Evolutionary conservation across 2,797 vertebrate species (phyloP).

Genomic region (Hybognathus amarus): DNA sequence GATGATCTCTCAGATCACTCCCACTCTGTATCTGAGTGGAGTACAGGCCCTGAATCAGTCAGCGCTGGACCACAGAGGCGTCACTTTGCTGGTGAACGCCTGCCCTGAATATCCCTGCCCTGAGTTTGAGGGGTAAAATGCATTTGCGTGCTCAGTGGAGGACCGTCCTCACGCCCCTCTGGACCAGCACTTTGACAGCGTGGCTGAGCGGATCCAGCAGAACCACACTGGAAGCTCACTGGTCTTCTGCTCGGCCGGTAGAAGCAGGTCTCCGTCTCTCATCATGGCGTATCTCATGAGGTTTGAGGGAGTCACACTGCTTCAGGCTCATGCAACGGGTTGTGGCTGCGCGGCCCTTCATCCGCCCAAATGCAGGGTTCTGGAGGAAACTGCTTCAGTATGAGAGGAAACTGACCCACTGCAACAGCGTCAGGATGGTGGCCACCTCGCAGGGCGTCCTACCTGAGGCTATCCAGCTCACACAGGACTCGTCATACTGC

Average conservation of each 20-base stretch:
- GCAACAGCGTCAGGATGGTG: constrained; percentile 67
- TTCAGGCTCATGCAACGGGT: constrained; percentile 67
- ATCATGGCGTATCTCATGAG: constrained; percentile 76
- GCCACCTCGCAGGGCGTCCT: constrained; percentile 64
- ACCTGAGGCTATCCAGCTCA: constrained; percentile 57
- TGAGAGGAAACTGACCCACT: constrained; percentile 65
- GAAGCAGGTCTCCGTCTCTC: constrained; percentile 73
- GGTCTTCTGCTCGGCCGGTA: constrained; percentile 74
- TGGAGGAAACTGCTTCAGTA: constrained; percentile 77
- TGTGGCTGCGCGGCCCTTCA: constrained; percentile 66
- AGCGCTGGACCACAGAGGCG: constrained; percentile 64
- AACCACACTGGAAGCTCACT: constrained; percentile 68
- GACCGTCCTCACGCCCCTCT: constrained; percentile 73
- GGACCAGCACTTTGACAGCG: constrained; percentile 65
- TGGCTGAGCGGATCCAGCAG: constrained; percentile 68
- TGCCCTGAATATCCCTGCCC: constrained; percentile 61
- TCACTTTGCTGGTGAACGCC: constrained; percentile 74
- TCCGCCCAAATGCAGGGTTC: constrained; percentile 77
- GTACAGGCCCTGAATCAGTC: constrained; percentile 65
- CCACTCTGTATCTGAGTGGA: constrained; percentile 68
- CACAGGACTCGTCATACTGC: constrained; percentile 44
- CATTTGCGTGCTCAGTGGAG: constrained; percentile 64
- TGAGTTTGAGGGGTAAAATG: constrained; percentile 56
- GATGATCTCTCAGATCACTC: constrained; percentile 69
- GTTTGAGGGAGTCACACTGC: constrained; percentile 64